Conservation (phyloP, 2,797 vertebrate species). For the Pteronotus mesoamericanus region DNA sequence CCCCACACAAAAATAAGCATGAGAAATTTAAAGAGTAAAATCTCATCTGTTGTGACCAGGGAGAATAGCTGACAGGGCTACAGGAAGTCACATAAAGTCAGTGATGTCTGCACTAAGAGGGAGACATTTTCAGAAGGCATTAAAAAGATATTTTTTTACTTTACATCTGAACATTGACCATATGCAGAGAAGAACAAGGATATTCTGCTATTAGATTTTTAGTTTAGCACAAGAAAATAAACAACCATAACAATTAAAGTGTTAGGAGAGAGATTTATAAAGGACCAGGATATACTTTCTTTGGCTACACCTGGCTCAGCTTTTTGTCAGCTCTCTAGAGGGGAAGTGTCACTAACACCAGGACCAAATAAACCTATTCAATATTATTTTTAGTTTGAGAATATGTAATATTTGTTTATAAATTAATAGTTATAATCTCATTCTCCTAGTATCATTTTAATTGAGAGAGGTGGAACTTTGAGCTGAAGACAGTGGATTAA, state of each 20-base stretch:
- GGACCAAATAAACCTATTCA: background rate
- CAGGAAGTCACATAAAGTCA: background rate
- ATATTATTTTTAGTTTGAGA: background rate
- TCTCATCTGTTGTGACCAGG: background rate
- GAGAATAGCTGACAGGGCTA: background rate
- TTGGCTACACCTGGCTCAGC: background rate
- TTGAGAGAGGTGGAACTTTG: background rate
- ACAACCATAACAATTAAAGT: background rate
- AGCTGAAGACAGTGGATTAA: background rate
- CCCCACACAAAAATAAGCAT: background rate
- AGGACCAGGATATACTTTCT: background rate
- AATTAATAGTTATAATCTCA: background rate
- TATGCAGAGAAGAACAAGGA: background rate
- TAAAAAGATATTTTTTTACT: background rate
- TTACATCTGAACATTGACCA: background rate
- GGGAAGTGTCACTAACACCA: background rate
- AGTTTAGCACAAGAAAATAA: background rate
- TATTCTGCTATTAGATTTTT: background rate
- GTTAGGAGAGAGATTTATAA: background rate
- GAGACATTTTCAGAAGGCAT: background rate
- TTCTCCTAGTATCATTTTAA: background rate
- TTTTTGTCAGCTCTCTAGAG: background rate
- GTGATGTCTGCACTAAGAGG: background rate
- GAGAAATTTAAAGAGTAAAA: slow-evolving; percentile 1
- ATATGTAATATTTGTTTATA: background rate